phyloP scores from a whole-genome alignment of 2,888 invertebrate genomes.

The Trichacis sp. region DNA sequence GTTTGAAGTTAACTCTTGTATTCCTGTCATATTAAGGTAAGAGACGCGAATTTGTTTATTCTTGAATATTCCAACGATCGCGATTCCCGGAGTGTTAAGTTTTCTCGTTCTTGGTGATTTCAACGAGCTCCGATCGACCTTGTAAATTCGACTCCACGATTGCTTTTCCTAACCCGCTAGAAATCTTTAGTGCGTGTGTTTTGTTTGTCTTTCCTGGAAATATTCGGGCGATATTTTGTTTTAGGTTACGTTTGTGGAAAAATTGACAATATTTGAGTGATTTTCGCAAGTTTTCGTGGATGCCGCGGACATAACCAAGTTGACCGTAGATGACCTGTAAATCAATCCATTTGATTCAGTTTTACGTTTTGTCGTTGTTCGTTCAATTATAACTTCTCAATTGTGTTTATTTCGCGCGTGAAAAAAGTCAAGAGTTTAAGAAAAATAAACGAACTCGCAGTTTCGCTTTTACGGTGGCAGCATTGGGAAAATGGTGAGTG shows the following conservation, averaged over 20 bases:
- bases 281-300: too few species aligned
- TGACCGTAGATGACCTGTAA: background rate
- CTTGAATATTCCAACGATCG: background rate
- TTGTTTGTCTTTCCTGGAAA: slow-evolving; percentile 2
- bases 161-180: slow-evolving; percentile 4
- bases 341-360: too few species aligned
- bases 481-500: slow-evolving; percentile 58
- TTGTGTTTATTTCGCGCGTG: background rate
- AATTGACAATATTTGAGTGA: too few species aligned
- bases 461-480: slow-evolving; percentile 51
- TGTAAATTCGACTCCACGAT: background rate
- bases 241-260: too few species aligned
- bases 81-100: background rate
- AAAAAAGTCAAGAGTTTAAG: background rate
- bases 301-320: too few species aligned
- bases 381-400: too few species aligned
- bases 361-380: background rate
- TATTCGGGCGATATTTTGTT: too few species aligned
- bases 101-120: too few species aligned
- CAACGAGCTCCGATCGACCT: background rate
- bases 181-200: background rate
- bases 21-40: slow-evolving; percentile 75
- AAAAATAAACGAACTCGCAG: slow-evolving; percentile 6
- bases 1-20: slow-evolving; percentile 75
- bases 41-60: slow-evolving; percentile 49